phyloP scores from a whole-genome alignment of 2,888 invertebrate species.

The Arenicola marina region DNA sequence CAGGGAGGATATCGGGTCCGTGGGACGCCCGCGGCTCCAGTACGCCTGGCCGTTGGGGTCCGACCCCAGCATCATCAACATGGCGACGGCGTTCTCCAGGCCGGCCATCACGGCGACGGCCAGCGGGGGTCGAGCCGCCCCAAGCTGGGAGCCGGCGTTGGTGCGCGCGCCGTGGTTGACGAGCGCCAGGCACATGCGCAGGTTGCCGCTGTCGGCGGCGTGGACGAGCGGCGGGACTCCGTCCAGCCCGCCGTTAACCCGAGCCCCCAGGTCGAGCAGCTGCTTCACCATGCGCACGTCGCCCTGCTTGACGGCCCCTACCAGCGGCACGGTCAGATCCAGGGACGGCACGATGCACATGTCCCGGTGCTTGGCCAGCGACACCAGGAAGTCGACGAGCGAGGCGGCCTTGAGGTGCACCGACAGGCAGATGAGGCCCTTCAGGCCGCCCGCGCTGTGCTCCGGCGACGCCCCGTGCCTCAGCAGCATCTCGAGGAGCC shows the following conservation, averaged over 20 bases:
- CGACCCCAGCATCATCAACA: not conserved
- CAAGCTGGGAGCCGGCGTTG: not conserved
- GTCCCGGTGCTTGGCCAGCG: not conserved
- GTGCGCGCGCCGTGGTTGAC: not conserved
- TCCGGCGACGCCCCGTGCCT: not conserved
- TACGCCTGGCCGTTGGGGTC: not conserved
- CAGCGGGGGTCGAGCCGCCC: not conserved
- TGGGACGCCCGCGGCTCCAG: no score
- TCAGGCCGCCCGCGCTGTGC: not conserved
- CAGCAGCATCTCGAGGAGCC: not conserved
- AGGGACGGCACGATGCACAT: not conserved
- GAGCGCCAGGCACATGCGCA: not conserved
- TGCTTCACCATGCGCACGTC: not conserved
- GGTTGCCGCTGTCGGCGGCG: not conserved
- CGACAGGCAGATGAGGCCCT: not conserved
- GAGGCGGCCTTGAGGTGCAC: not conserved
- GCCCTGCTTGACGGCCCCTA: not conserved
- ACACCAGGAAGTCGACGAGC: not conserved
- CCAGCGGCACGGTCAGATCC: not conserved
- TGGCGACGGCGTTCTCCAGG: not conserved
- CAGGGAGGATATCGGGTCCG: not conserved
- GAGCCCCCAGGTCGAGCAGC: not conserved
- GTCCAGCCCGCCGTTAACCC: not conserved
- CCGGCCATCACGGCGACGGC: not conserved
- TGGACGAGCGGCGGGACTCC: not conserved